phyloP scores from a whole-genome alignment of 2,888 invertebrate species.

The Gryllus longicercus region DNA sequence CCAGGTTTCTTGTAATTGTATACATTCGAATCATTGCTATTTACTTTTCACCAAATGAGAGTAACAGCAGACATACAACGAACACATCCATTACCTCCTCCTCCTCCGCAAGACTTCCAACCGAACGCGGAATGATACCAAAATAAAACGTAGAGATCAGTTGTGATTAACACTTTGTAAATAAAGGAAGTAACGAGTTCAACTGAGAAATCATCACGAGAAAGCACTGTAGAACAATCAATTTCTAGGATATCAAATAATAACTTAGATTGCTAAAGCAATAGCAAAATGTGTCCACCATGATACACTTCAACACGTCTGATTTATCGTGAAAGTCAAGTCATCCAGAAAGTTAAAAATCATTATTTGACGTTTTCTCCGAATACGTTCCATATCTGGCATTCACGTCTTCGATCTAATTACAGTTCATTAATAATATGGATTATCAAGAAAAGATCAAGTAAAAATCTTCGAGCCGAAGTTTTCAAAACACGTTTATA shows the following conservation, averaged over 20 bases:
- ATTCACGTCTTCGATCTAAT: no score
- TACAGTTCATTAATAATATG: no score
- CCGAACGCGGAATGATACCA: constrained; percentile 37
- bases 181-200: background rate
- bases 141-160: background rate
- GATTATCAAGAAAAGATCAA: no score
- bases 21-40: constrained; percentile 32
- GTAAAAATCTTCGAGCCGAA: no score
- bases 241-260: background rate
- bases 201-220: background rate
- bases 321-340: constrained; percentile 11
- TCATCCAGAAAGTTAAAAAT: background rate
- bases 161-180: background rate
- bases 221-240: background rate
- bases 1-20: constrained; percentile 26
- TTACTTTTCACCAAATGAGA: constrained; percentile 29
- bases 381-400: no score
- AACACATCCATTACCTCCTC: constrained; percentile 34
- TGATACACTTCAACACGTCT: background rate
- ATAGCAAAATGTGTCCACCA: background rate
- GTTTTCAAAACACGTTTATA: no score
- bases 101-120: constrained; percentile 30
- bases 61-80: constrained; percentile 30
- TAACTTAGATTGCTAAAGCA: background rate
- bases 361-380: background rate